Evolutionary conservation across 1,140 invertebrate species (phyloP), one percentile per base, ranked within the genome.

Genomic region (Tyrophagus putrescentiae): DNA sequence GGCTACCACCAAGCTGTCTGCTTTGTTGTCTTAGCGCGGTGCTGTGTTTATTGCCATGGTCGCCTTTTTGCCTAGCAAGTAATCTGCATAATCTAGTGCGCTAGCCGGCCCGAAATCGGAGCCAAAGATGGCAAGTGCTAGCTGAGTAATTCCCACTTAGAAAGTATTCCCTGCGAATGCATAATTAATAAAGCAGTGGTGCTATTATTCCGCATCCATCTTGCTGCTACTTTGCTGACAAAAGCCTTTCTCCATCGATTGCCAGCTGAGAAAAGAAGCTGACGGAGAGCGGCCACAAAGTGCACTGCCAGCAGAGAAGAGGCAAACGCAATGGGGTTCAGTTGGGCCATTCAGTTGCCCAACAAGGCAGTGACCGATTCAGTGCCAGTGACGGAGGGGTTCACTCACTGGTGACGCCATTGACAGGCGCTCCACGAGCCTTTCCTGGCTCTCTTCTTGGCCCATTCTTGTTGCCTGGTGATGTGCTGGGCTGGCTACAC

Each of bases 61-160:
- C 45, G 45, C 45, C 45, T 18, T 48, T 21, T 21, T 48, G 45
- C 21, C 31, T 48, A 29, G n/a, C n/a, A n/a, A n/a, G 7, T 48
- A 48, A 48, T 48, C 45, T 48, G 45, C 45, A 48, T 48, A 48
- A 48, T 48, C 45, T 48, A 48, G 45, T 7, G 18, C 13, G 36
- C 21, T 13, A 39, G 36, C 21, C 13, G 21, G 36, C 36, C 23
- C 23, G 45, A 48, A 48, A 48, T 48, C 18, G 45, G 45, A 48
- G 45, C 45, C 45, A 25, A n/a, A n/a, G n/a, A n/a, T n/a, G n/a
- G n/a, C n/a, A n/a, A n/a, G n/a, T n/a, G n/a, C n/a, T n/a, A 25
- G 21, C 45, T 29, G 45, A 48, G 45, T 48, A 48, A 48, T 48
- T 48, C 18, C 45, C 45, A 48, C 45, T 48, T 48, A 48, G 45